Evolutionary conservation across 1,140 invertebrate species (phyloP).

Genomic region (Drosophila tropicalis): DNA sequence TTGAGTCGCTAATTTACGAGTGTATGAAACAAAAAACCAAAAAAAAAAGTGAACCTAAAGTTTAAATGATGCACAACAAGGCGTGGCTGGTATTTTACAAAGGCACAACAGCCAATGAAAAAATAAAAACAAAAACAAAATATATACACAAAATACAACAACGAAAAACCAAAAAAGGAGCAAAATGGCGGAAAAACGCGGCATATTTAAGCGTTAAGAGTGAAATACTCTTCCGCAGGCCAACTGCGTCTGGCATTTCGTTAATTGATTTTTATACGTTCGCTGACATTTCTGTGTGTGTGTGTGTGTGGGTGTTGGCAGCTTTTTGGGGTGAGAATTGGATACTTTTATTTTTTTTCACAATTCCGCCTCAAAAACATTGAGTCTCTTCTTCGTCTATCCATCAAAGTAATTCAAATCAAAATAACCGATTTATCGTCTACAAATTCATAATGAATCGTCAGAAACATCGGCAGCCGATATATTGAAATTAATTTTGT

Average conservation of each 20-base stretch:
- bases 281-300: conserved; percentile 16
- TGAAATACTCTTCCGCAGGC: conserved; percentile 25
- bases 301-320: background rate
- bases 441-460: too few species aligned
- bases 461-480: too few species aligned
- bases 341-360: background rate
- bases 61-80: conserved; percentile 18
- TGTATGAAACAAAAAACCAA: background rate
- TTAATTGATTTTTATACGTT: conserved; percentile 29
- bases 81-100: conserved; percentile 19
- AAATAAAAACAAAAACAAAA: background rate
- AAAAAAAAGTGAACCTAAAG: conserved; percentile 2
- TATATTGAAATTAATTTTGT: too few species aligned
- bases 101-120: conserved; percentile 8
- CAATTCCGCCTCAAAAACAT: background rate
- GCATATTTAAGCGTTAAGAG: conserved; percentile 22
- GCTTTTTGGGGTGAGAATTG: background rate
- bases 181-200: conserved; percentile 6
- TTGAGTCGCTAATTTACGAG: conserved; percentile 24
- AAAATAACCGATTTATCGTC: too few species aligned
- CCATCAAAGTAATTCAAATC: too few species aligned
- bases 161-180: background rate
- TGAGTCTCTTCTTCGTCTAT: too few species aligned
- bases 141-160: background rate
- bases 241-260: conserved; percentile 28